Evolutionary conservation across 1,140 invertebrate species (phyloP), one percentile per base, ranked within the genome.

Genomic region (Brachionus paranguensis): DNA sequence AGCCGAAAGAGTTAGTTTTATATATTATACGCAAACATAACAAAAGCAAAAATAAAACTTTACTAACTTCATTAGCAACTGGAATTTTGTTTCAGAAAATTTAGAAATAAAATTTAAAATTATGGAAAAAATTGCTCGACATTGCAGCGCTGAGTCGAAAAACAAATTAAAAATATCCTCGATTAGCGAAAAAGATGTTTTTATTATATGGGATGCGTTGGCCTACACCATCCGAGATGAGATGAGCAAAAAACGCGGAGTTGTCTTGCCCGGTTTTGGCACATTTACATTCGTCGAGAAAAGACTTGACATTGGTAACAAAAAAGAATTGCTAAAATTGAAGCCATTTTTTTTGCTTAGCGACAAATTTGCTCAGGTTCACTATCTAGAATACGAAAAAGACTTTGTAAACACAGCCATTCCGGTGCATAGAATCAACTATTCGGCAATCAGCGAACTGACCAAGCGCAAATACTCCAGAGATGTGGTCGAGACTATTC

Each of bases 241-340:
- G 60, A 81, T 81, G 78, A 81, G 78, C 33, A 64, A 60, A 81
- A 81, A 81, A 68, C 78, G 29, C 12, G 78, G 78, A 41, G 78
- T 81, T 6, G 17, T 64, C 12, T 43, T 81, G 37, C 53, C 53
- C 2, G 53, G 53, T 11, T 81, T 81, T 47, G 78, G 78, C 27
- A 81, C 78, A 45, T 81, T 81, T 68, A 81, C 50, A 11, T 64
- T 64, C 37, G 78, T 68, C n/a, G 78, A 81, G 20, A 33, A 81
- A 68, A 12, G 78, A 60, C 20, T 81, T 2, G 53, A 60, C 12
- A 68, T 81, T 14, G 78, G 78, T 5, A 81, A 81, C 33, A 81
- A 64, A 60, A 81, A 81, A 47, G 78, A 81, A 64, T 20, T 81
- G 29, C 33, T 64, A 0, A 64, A 60, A n/a, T 24, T 81, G 17